Evolutionary conservation across 2,888 invertebrate species (phyloP), one percentile per base, ranked within the genome.

Genomic region (Biston betularia): DNA sequence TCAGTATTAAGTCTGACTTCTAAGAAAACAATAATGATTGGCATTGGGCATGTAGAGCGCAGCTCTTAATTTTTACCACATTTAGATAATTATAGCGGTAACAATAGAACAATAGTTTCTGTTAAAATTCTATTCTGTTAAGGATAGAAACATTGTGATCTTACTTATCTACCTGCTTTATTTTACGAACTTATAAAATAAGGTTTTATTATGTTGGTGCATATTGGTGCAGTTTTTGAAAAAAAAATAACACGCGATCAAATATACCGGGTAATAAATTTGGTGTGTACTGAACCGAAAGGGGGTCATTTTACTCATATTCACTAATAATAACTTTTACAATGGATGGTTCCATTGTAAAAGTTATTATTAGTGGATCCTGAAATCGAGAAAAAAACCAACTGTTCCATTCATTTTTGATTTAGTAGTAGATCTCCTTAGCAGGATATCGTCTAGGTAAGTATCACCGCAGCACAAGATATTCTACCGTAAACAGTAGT

Each of bases 91-190:
- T 70, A 70, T 60, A 69, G 45, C 70, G 53, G 50, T 38, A 73
- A 69, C 74, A 70, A 72, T 70, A 63, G 72, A 72, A 74, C 72
- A 74, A 72, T 72, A 63, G 73, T 58, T 68, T 55, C 61, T 63
- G 63, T 58, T 68, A 54, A 68, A 66, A 58, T 69, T 65, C n/a
- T 66, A 67, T 68, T 67, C 64, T 52, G 45, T 55, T 63, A 68
- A 68, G 63, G 67, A 68, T 58, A 67, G 58, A 38, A 46, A 48
- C 54, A 7, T 45, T 59, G 61, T 15, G 63, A 62, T 68, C 63
- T 54, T 63, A 53, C 34, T 56, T 60, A 57, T 48, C 44, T 61
- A 54, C 54, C 56, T 40, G 42, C 24, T n/a, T 59, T 44, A 15
- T 60, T 45, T 56, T 57, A 40, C 53, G 65, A 54, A 67, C 9